Conservation (phyloP, 2,113 vertebrate species). For the Plestiodon gilberti region DNA sequence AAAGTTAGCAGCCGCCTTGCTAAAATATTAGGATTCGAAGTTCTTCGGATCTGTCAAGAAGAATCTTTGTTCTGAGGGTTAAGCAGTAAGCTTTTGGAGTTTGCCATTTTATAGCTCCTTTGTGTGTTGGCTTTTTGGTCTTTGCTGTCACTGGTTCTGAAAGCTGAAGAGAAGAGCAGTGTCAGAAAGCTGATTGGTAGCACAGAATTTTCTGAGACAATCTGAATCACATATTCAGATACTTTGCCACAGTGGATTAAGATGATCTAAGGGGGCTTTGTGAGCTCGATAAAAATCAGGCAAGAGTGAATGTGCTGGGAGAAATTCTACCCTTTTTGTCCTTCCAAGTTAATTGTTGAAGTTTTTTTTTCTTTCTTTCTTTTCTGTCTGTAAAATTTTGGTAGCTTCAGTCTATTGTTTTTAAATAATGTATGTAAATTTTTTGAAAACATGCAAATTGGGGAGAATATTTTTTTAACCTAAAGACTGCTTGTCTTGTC, state of each 20-base stretch:
- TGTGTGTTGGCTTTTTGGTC: slow-evolving; percentile 93
- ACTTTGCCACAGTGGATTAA: slow-evolving; percentile 96
- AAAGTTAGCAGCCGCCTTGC: slow-evolving; percentile 79
- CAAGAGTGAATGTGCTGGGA: slow-evolving; percentile 82
- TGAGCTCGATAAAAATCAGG: slow-evolving; percentile 93
- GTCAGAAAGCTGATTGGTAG: slow-evolving; percentile 94
- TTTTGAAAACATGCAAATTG: slow-evolving; percentile 86
- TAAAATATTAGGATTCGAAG: slow-evolving; percentile 88
- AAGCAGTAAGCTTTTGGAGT: slow-evolving; percentile 82
- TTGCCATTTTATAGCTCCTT: slow-evolving; percentile 88
- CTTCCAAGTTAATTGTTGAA: slow-evolving; percentile 93
- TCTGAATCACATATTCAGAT: slow-evolving; percentile 95
- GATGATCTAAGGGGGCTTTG: slow-evolving; percentile 93
- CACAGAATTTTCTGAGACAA: slow-evolving; percentile 91
- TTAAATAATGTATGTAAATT: slow-evolving; percentile 88
- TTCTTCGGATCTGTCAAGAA: slow-evolving; percentile 84
- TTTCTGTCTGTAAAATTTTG: slow-evolving; percentile 76
- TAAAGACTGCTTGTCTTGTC: slow-evolving; percentile 84
- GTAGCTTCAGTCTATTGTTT: slow-evolving; percentile 78
- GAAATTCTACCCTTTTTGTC: slow-evolving; percentile 92
- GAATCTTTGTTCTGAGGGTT: slow-evolving; percentile 87
- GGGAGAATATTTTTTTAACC: slow-evolving; percentile 79
- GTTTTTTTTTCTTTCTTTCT: slow-evolving; percentile 77
- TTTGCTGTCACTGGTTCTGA: slow-evolving; percentile 93
- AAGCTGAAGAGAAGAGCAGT: slow-evolving; percentile 90